These are phyloP conservation scores for Cavia porcellus DNA, from an alignment of 2,113 vertebrate genomes.

Conservation along the genomic window DNA sequence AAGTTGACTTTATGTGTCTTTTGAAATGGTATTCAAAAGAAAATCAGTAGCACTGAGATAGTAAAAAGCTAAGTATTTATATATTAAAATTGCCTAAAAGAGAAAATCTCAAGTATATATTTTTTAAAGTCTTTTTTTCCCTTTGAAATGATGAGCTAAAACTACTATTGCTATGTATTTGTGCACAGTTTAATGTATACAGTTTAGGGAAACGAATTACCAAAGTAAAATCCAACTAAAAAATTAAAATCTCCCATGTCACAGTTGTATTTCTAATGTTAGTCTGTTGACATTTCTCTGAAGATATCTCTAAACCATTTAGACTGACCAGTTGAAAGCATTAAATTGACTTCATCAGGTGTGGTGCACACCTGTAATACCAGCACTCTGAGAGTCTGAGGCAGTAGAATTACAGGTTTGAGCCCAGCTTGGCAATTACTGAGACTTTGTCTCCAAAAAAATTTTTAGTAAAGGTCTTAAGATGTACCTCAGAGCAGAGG, in stretches of 20 bases:
- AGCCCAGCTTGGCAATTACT: background rate
- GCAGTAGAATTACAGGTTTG: background rate
- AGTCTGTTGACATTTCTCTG: constrained; percentile 34
- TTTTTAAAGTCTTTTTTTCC: background rate
- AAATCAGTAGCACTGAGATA: background rate
- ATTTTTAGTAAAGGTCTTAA: background rate
- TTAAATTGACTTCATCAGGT: background rate
- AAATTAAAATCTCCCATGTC: background rate
- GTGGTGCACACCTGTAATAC: background rate
- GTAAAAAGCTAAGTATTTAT: background rate
- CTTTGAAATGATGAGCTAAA: background rate
- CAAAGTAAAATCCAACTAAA: constrained; percentile 43
- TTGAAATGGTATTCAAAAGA: constrained; percentile 69
- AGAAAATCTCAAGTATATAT: background rate
- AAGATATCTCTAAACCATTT: constrained; percentile 22
- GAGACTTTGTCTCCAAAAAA: background rate
- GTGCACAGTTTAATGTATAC: background rate
- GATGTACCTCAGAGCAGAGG: background rate
- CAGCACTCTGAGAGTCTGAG: background rate
- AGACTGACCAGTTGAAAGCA: background rate
- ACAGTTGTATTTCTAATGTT: constrained; percentile 24
- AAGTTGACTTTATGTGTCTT: constrained; percentile 60
- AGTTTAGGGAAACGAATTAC: background rate
- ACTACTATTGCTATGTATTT: background rate
- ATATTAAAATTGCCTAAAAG: background rate